Evolutionary conservation across 2,888 invertebrate genomes (phyloP).

Genomic region (Archips xylosteana): DNA sequence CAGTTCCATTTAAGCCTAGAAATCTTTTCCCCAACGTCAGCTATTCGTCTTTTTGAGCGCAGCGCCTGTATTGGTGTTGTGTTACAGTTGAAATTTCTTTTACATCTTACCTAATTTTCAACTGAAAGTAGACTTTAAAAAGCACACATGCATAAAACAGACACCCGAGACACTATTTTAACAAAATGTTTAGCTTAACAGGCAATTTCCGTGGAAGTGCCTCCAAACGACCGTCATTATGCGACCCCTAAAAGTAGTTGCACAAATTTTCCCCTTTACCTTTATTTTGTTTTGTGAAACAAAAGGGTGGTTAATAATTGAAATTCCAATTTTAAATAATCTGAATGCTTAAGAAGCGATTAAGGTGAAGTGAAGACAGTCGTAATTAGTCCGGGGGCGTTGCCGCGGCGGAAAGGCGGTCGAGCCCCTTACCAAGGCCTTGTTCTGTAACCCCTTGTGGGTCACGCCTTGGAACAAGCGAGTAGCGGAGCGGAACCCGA

Average conservation of each 20-base stretch:
- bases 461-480: constrained; percentile 15
- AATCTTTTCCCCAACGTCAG: no score
- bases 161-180: background rate
- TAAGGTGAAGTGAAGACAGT: constrained; percentile 25
- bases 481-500: background rate
- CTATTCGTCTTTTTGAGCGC: no score
- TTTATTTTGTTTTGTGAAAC: constrained; percentile 6
- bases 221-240: constrained; percentile 1
- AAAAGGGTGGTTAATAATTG: constrained; percentile 22
- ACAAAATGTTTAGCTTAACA: background rate
- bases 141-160: background rate
- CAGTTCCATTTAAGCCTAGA: no score
- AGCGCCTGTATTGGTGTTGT: no score
- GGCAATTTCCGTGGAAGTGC: background rate
- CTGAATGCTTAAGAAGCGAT: constrained; percentile 31
- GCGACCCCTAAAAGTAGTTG: constrained; percentile 1
- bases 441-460: constrained; percentile 16
- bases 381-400: constrained; percentile 35
- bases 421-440: constrained; percentile 34
- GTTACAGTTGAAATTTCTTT: no score
- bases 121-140: background rate
- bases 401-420: constrained; percentile 18
- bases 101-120: background rate
- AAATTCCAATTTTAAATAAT: constrained; percentile 29
- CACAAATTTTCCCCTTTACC: background rate